Conservation (phyloP, 1,140 invertebrate species). For the Listronotus bonariensis region DNA sequence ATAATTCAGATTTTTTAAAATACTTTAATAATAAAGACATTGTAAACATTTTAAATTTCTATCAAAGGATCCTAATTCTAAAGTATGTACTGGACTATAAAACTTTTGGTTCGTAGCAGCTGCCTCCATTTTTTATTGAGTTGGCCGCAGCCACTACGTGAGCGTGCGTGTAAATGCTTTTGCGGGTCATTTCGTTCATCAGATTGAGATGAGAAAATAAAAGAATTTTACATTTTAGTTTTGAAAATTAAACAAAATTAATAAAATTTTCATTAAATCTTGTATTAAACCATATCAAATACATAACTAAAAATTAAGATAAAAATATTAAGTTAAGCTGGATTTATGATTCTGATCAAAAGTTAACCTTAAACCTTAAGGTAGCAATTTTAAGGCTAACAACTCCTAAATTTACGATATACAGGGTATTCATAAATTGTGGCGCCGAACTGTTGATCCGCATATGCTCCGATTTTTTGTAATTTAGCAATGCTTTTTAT, state of each 20-base stretch:
- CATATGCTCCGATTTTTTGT: too few species aligned
- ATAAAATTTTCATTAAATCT: background rate
- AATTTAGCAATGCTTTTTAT: too few species aligned
- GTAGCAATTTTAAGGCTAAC: too few species aligned
- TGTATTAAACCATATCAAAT: background rate
- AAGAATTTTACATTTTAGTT: slow-evolving; percentile 17
- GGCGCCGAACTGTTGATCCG: too few species aligned
- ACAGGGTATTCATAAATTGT: too few species aligned
- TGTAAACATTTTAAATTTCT: too few species aligned
- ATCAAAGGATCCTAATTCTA: too few species aligned
- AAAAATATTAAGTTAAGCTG: background rate
- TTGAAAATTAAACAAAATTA: background rate
- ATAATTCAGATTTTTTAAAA: too few species aligned
- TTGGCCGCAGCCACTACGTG: slow-evolving; percentile 34
- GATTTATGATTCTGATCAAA: background rate
- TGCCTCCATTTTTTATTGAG: slow-evolving; percentile 43
- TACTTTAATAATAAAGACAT: too few species aligned
- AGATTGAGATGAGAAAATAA: slow-evolving; percentile 34
- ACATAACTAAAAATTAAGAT: too few species aligned
- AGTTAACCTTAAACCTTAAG: background rate
- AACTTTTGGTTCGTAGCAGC: slow-evolving; percentile 39
- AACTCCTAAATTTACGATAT: too few species aligned
- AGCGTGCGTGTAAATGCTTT: slow-evolving; percentile 31
- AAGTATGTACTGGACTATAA: slow-evolving; percentile 12
- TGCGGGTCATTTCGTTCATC: slow-evolving; percentile 24